Conservation (phyloP, 2,797 vertebrate genomes). For the Amazonetta brasiliensis region DNA sequence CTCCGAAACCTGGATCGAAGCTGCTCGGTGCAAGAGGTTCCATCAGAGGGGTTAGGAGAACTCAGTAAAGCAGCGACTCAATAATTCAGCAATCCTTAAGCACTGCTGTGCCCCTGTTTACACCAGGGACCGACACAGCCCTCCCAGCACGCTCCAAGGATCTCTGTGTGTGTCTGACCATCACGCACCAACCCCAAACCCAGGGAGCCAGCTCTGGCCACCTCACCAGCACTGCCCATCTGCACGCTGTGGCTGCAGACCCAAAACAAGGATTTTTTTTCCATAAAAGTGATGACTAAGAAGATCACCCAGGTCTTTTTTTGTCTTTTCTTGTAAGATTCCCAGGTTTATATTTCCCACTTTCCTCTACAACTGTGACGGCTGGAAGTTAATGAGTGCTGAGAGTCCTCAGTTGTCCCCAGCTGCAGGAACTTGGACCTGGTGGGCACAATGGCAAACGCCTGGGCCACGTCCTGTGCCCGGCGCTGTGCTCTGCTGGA, state of each 20-base stretch:
- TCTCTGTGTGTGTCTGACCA: neutral
- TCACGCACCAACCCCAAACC: neutral
- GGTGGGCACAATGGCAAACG: neutral
- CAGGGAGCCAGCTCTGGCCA: rapidly evolving
- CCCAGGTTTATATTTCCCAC: neutral
- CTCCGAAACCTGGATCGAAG: rapidly evolving
- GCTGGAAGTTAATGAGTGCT: neutral
- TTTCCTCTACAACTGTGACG: neutral
- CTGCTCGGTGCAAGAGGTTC: neutral
- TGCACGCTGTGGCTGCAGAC: neutral
- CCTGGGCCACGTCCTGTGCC: neutral
- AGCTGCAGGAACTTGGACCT: neutral
- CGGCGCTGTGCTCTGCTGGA: neutral
- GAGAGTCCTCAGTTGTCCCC: neutral
- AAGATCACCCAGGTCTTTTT: neutral
- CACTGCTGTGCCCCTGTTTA: neutral
- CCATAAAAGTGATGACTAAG: neutral
- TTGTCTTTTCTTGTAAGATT: neutral
- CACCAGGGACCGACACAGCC: neutral
- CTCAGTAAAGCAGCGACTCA: neutral
- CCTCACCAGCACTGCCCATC: neutral
- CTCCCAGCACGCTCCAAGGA: neutral
- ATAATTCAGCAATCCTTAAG: neutral
- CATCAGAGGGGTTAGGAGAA: neutral
- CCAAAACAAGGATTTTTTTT: neutral